phyloP scores from a whole-genome alignment of 2,888 invertebrate species.

The Drosophila pseudotakahashii region DNA sequence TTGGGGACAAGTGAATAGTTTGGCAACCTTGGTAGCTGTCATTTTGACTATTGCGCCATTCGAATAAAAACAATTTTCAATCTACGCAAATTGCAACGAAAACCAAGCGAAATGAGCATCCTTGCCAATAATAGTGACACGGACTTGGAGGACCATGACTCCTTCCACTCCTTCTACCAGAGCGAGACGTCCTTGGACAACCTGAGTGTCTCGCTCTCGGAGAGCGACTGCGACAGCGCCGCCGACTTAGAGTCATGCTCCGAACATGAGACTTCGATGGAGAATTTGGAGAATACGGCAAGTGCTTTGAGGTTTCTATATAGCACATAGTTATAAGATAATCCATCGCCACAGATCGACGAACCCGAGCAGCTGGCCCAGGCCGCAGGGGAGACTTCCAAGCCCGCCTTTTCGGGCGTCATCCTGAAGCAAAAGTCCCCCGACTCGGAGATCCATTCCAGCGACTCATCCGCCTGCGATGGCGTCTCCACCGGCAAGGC shows the following conservation, averaged over 20 bases:
- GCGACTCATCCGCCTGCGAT: constrained; percentile 7
- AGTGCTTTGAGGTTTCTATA: background rate
- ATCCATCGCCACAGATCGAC: background rate
- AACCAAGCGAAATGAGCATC: constrained; percentile 18
- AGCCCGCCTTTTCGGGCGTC: background rate
- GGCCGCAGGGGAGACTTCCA: background rate
- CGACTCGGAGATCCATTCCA: background rate
- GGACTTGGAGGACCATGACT: constrained; percentile 22
- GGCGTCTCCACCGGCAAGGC: constrained; percentile 1
- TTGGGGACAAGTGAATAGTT: background rate
- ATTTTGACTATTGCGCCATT: constrained; percentile 13
- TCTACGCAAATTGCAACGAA: background rate
- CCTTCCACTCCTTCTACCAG: constrained; percentile 47
- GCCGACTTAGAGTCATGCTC: background rate
- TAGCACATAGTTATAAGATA: background rate
- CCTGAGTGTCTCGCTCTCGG: background rate
- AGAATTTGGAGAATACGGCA: background rate
- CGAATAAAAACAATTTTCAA: background rate
- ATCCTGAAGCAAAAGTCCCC: background rate
- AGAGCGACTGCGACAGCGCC: constrained; percentile 1
- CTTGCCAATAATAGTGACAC: background rate
- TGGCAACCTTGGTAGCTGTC: constrained; percentile 1
- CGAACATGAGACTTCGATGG: constrained; percentile 7
- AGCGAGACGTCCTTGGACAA: background rate
- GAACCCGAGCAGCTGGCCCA: too few species aligned